Conservation (phyloP, 2,888 invertebrate species). For the Cabera pusaria region DNA sequence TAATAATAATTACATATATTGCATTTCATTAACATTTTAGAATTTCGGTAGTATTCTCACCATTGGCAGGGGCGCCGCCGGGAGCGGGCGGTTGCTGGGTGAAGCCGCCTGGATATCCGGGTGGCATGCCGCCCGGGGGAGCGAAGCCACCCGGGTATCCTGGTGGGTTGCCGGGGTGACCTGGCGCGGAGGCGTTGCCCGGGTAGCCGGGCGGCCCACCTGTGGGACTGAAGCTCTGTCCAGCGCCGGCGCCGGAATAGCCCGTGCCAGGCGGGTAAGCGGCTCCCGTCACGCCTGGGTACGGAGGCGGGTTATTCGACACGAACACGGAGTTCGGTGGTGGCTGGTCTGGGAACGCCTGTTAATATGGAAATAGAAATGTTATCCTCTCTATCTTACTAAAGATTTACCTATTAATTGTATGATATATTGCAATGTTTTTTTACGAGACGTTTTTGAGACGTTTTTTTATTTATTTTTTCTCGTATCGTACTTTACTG, state of each 20-base stretch:
- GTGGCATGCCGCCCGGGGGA: slow-evolving; percentile 41
- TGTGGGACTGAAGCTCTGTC: slow-evolving; percentile 37
- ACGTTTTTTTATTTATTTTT: no score
- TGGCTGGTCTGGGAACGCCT: slow-evolving; percentile 87
- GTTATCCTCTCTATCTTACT: no score
- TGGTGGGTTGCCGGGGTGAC: slow-evolving; percentile 49
- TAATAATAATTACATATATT: no score
- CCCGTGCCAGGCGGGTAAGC: slow-evolving; percentile 55
- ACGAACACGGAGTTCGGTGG: slow-evolving; percentile 93
- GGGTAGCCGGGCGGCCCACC: slow-evolving; percentile 39
- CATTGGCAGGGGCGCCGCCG: slow-evolving; percentile 64
- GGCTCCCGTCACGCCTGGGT: slow-evolving; percentile 89
- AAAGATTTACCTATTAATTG: no score
- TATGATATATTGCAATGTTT: no score
- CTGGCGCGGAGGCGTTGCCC: slow-evolving; percentile 37
- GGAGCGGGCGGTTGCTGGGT: slow-evolving; percentile 42
- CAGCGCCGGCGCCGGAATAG: slow-evolving; percentile 46
- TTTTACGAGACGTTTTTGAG: no score
- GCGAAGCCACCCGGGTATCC: slow-evolving; percentile 30
- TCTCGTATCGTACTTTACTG: no score
- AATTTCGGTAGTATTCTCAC: slow-evolving; percentile 43
- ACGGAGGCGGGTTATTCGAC: slow-evolving; percentile 96
- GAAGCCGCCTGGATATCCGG: slow-evolving; percentile 31
- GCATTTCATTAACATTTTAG: no score
- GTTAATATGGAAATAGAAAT: no score